Base-by-base conservation (phyloP, 2,797 vertebrate species). In the Lithobates sylvaticus region DNA sequence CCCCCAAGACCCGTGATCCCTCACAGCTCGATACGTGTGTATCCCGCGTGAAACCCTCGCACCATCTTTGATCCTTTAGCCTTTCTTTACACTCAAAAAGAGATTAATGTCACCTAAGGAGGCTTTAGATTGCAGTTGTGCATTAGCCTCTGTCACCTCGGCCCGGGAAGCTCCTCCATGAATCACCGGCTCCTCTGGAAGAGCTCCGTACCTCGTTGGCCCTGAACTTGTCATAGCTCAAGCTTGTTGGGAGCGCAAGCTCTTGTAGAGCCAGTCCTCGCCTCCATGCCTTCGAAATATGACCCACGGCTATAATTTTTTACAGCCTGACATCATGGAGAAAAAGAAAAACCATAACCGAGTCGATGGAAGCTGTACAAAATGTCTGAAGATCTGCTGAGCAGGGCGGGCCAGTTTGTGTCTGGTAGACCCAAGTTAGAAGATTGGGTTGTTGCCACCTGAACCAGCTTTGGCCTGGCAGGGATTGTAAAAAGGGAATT, bases 51-150 rank as follows among this genome's bases (percentile, higher is more conserved):
- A 39, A 80, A 70, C 5, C 44, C 78, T 71, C 21, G 16, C 16
- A 50, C 77, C 77, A 54, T 29, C 64, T 80, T 80, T 71, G 47
- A 81, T 81, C 79, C 64, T 50, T 73, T 32, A 34, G n/a, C 69
- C 73, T 82, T 65, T 54, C 32, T 74, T 71, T 73, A 61, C 70
- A 82, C 36, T 29, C 78, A 58, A 44, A 71, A 69, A 71, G 21
- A 81, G 68, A 71, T 71, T 81, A 81, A 81, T 81, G 67, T 81
- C 78, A 36, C 29, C 54, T 5, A 10, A 34, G 67, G 78, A 42
- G 9, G 69, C n/a, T 81, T 32, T 21, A 36, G 78, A 81, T 81
- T 70, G 27, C 78, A 50, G 68, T 70, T 58, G 68, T 72, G 23
- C 50, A 36, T 82, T 82, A 73, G 54, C 80, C 34, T 44, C n/a